Percentiles rank a stretch among this genome's conserved stretches.
Evolutionary conservation across 2,888 invertebrate species (phyloP).

Genomic region (Calameuta idolon): DNA sequence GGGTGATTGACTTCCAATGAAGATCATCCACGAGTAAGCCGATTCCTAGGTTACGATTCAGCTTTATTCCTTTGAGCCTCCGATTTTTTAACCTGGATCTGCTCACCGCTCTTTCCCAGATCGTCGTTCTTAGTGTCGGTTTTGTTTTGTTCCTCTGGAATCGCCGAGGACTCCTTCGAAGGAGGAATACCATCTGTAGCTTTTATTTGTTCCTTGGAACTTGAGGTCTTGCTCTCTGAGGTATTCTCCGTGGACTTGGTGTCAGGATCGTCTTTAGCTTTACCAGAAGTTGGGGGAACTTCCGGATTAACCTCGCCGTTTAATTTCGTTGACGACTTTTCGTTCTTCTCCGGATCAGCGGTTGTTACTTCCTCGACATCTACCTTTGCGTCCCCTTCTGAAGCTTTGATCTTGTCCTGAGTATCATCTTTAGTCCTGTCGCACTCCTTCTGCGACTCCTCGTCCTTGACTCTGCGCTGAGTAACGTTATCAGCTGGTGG

Average conservation of each 20-base stretch:
- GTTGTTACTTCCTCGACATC: constrained; percentile 14
- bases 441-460: constrained; percentile 13
- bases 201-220: constrained; percentile 15
- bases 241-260: neutral
- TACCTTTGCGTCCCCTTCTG: constrained; percentile 8
- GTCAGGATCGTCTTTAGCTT: neutral
- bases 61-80: constrained; percentile 53
- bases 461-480: constrained; percentile 13
- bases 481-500: neutral
- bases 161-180: neutral
- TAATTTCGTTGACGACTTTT: constrained; percentile 22
- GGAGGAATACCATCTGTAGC: constrained; percentile 5
- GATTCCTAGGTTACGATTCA: constrained; percentile 51
- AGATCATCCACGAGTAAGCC: neutral
- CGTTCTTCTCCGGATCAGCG: constrained; percentile 14
- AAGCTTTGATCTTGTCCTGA: constrained; percentile 1
- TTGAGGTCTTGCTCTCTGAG: neutral
- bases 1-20: neutral
- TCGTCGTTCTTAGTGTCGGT: constrained; percentile 39
- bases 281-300: neutral
- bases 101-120: constrained; percentile 41
- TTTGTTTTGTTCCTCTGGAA: constrained; percentile 3
- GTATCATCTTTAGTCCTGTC: constrained; percentile 24
- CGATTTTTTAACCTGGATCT: constrained; percentile 51
- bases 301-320: constrained; percentile 32